phyloP scores from a whole-genome alignment of 1,140 invertebrate species.

The Brachionus rubens region DNA sequence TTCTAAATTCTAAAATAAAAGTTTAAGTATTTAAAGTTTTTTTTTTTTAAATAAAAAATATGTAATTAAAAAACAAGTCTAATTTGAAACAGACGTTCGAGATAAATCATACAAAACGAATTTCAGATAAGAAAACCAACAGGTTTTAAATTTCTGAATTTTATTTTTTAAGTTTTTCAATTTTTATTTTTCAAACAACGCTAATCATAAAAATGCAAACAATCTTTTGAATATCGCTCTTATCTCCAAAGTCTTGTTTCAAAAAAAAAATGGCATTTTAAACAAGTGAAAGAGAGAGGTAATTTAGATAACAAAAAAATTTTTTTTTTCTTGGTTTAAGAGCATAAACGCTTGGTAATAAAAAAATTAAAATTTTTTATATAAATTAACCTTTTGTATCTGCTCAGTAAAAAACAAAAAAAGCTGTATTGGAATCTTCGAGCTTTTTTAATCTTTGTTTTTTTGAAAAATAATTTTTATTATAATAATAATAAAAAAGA shows the following conservation, averaged over 20 bases:
- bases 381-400: no score
- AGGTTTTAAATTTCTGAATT: conserved; percentile 32
- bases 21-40: not conserved
- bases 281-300: no score
- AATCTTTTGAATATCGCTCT: no score
- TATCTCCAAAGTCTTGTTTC: no score
- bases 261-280: no score
- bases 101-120: not conserved
- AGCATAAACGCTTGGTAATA: no score
- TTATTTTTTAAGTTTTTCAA: not conserved
- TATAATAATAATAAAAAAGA: no score
- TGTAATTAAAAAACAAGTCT: not conserved
- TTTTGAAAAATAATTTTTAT: not conserved
- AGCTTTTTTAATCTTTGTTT: not conserved
- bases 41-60: conserved; percentile 3
- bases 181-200: not conserved
- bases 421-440: not conserved
- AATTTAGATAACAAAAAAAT: no score
- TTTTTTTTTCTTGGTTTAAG: no score
- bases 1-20: conserved; percentile 2
- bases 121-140: conserved; percentile 16
- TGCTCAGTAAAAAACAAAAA: no score
- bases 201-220: no score
- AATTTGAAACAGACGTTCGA: conserved; percentile 15
- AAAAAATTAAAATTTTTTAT: no score